Evolutionary conservation across 2,113 vertebrate genomes (phyloP).

Genomic region (Pontoporia blainvillei): DNA sequence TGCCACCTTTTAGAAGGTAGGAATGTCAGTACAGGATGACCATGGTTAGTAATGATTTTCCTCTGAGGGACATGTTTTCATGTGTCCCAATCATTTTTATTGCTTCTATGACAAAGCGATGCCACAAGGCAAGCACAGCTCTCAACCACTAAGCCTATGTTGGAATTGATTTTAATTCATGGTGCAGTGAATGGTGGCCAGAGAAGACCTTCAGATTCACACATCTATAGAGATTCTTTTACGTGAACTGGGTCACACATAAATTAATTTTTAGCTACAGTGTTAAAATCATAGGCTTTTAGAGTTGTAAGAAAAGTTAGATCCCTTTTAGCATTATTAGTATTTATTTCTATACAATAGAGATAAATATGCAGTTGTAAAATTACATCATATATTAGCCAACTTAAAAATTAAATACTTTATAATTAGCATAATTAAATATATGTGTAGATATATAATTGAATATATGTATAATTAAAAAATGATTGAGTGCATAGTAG

Average conservation of each 20-base stretch:
- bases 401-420: background rate
- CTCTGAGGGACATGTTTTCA: background rate
- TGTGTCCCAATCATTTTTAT: background rate
- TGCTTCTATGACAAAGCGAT: background rate
- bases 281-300: background rate
- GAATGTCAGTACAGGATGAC: background rate
- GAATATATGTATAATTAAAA: background rate
- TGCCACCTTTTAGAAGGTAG: background rate
- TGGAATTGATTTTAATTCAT: background rate
- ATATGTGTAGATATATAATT: background rate
- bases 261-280: background rate
- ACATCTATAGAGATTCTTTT: background rate
- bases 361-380: background rate
- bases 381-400: background rate
- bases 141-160: background rate
- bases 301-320: background rate
- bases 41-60: background rate
- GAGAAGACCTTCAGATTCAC: background rate
- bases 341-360: background rate
- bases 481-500: background rate
- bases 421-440: background rate
- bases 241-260: background rate
- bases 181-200: background rate
- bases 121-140: background rate
- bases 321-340: background rate